These are phyloP conservation scores for Cephalotes varians DNA, from an alignment of 2,888 invertebrate genomes.

Conservation along the genomic window DNA sequence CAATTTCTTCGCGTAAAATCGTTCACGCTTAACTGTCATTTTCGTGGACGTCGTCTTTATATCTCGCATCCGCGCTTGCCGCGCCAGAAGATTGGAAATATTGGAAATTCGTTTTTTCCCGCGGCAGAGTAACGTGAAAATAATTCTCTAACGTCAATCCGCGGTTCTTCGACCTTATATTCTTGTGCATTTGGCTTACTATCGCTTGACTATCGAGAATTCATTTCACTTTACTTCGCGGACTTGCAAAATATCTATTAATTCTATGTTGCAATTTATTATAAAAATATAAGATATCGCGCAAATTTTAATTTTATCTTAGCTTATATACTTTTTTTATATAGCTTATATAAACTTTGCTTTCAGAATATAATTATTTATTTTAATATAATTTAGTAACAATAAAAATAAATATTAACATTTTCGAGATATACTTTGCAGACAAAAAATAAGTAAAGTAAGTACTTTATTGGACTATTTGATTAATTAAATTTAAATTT, in stretches of 20 bases:
- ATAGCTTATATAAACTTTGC: background rate
- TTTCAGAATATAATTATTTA: background rate
- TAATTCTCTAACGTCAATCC: slow-evolving; percentile 43
- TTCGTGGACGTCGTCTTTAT: slow-evolving; percentile 44
- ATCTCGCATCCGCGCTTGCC: background rate
- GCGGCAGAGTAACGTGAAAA: background rate
- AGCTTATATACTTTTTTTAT: no score
- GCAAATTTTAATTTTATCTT: background rate
- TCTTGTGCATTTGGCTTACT: background rate
- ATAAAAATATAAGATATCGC: background rate
- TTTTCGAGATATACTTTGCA: background rate
- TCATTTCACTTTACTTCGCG: background rate
- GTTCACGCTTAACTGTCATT: slow-evolving; percentile 52
- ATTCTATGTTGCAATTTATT: background rate
- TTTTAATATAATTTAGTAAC: background rate
- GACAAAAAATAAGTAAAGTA: background rate
- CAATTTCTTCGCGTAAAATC: slow-evolving; percentile 41
- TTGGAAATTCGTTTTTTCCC: slow-evolving; percentile 39
- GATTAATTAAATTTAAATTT: background rate
- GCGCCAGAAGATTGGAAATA: slow-evolving; percentile 46
- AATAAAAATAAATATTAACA: background rate
- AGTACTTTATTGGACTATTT: background rate
- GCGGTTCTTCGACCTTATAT: background rate
- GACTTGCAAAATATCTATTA: background rate
- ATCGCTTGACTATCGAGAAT: no score